These are phyloP conservation scores for Sipunculus nudus DNA, from an alignment of 2,888 invertebrate species.

Conservation along the genomic window DNA sequence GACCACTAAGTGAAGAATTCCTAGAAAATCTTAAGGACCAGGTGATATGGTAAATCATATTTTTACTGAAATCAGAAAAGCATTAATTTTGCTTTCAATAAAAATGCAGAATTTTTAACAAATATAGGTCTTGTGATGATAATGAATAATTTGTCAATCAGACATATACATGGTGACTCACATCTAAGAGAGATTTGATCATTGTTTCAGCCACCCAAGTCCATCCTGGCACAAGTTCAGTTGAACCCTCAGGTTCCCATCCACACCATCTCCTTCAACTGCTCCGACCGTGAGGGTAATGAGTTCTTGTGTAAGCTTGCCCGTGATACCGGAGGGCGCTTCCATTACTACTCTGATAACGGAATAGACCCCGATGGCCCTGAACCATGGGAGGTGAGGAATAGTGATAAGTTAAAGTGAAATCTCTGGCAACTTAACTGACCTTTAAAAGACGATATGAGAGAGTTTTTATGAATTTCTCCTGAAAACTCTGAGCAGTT, in stretches of 20 bases:
- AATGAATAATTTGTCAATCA: too few species aligned
- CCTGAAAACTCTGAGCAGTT: too few species aligned
- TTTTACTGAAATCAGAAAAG: too few species aligned
- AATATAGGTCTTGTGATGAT: too few species aligned
- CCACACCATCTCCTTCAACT: conserved; percentile 67
- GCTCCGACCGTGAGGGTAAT: conserved; percentile 64
- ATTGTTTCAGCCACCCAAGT: conserved; percentile 60
- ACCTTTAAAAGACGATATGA: too few species aligned
- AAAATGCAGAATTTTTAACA: too few species aligned
- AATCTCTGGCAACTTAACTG: too few species aligned
- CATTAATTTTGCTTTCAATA: too few species aligned
- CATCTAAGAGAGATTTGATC: not conserved
- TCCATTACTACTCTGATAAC: conserved; percentile 64
- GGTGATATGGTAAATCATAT: too few species aligned
- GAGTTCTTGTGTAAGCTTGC: conserved; percentile 62
- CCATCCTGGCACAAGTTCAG: conserved; percentile 64
- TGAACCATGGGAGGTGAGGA: conserved; percentile 60
- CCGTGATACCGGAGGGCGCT: conserved; percentile 61
- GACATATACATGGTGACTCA: not conserved
- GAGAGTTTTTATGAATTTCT: too few species aligned
- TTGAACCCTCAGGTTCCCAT: conserved; percentile 62
- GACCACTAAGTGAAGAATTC: too few species aligned
- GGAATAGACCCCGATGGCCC: conserved; percentile 58
- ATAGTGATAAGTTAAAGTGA: not conserved
- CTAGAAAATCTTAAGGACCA: too few species aligned